These are phyloP conservation scores for Gavia stellata DNA, from an alignment of 2,113 vertebrate species.

Conservation along the genomic window DNA sequence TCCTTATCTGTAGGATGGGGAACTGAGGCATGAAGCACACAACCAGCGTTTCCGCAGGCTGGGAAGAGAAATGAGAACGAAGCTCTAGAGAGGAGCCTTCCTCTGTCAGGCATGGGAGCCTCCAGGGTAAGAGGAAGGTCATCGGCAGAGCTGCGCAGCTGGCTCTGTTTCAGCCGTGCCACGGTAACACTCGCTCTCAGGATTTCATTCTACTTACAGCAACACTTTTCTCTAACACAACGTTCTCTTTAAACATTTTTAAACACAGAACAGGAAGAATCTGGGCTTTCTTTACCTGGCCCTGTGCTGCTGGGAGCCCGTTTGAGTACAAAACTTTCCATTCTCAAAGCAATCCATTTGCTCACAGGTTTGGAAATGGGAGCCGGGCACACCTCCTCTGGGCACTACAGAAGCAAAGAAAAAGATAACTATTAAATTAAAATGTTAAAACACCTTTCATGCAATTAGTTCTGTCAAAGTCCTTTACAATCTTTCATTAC, in stretches of 20 bases:
- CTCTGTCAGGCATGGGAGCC: background rate
- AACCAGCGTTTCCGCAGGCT: background rate
- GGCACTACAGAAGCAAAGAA: background rate
- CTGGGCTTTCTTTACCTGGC: constrained; percentile 33
- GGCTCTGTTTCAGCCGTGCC: background rate
- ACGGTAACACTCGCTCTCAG: background rate
- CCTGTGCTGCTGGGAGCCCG: constrained; percentile 73
- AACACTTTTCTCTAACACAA: background rate
- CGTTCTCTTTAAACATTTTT: background rate
- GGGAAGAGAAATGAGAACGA: background rate
- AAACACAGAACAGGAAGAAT: background rate
- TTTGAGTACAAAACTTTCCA: constrained; percentile 73
- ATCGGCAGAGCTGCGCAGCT: background rate
- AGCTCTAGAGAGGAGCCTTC: background rate
- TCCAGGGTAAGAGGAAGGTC: background rate
- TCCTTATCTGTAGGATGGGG: background rate
- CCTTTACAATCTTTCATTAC: background rate
- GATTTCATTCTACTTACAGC: background rate
- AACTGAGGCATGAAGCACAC: background rate
- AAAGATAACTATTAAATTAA: background rate
- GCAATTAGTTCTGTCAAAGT: background rate
- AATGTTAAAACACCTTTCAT: background rate
- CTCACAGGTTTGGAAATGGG: background rate
- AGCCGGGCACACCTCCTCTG: background rate
- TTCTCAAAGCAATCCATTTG: constrained; percentile 73